Evolutionary conservation across 1,140 invertebrate species (phyloP).

Genomic region (Zaprionus camerounensis): DNA sequence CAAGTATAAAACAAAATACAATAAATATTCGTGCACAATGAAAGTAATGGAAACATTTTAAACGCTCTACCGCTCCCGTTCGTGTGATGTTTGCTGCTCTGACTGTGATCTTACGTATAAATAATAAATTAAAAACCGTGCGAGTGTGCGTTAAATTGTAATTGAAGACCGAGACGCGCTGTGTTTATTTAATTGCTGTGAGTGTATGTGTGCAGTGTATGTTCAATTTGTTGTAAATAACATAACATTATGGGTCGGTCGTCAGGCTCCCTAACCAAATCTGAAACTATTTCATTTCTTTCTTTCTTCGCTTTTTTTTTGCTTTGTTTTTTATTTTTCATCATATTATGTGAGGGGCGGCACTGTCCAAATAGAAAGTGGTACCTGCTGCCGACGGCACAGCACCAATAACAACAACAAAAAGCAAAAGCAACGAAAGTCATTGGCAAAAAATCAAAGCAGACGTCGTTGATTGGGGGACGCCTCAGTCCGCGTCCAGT

Average conservation of each 20-base stretch:
- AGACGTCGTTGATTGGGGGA: constrained; percentile 39
- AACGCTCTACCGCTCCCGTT: constrained; percentile 47
- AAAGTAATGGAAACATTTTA: constrained; percentile 55
- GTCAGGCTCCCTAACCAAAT: constrained; percentile 7
- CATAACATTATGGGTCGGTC: constrained; percentile 28
- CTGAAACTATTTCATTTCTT: background rate
- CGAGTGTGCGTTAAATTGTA: constrained; percentile 49
- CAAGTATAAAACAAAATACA: constrained; percentile 56
- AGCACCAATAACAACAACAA: constrained; percentile 40
- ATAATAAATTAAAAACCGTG: constrained; percentile 44
- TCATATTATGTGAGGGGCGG: constrained; percentile 1
- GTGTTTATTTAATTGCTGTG: constrained; percentile 46
- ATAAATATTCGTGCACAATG: constrained; percentile 50
- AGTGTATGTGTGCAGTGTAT: constrained; percentile 13
- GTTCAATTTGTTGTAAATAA: constrained; percentile 44
- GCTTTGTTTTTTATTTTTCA: constrained; percentile 7
- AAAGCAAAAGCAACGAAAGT: constrained; percentile 34
- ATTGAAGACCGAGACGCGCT: constrained; percentile 40
- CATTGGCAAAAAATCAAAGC: constrained; percentile 64
- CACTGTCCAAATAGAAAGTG: constrained; percentile 56
- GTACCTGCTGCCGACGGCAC: constrained; percentile 33
- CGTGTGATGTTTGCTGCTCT: constrained; percentile 38
- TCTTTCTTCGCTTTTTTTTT: constrained; percentile 16
- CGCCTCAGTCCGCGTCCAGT: constrained; percentile 33
- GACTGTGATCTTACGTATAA: constrained; percentile 52